Conservation (phyloP, 2,113 vertebrate genomes). For the Pycnonotus jocosus region DNA sequence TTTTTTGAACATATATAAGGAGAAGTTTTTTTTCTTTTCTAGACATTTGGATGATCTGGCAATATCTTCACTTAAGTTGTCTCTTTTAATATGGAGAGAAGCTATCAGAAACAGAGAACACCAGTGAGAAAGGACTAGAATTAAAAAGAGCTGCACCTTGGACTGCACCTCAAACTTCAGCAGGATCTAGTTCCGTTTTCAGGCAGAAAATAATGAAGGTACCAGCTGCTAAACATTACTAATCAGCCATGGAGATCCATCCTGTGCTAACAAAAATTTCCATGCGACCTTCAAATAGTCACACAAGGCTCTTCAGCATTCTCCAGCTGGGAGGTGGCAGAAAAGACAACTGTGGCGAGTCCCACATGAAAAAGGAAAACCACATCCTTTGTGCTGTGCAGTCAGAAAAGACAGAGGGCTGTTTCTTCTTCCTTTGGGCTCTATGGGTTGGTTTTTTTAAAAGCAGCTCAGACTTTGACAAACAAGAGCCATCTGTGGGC, state of each 20-base stretch:
- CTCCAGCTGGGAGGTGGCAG: not conserved
- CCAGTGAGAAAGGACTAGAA: not conserved
- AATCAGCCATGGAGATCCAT: not conserved
- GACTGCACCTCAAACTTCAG: not conserved
- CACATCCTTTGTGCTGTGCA: not conserved
- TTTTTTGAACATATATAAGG: not conserved
- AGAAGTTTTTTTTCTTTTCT: not conserved
- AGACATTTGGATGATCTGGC: not conserved
- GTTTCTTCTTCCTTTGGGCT: not conserved
- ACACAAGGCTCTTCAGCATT: not conserved
- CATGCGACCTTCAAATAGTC: not conserved
- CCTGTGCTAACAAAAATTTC: not conserved
- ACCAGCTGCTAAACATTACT: not conserved
- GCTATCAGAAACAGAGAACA: not conserved
- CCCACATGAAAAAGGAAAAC: not conserved
- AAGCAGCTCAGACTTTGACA: not conserved
- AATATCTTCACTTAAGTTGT: not conserved
- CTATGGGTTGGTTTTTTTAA: rapidly evolving
- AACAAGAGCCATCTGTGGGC: not conserved
- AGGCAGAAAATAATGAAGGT: not conserved
- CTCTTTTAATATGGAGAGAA: not conserved
- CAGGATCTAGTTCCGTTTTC: not conserved
- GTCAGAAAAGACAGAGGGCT: not conserved
- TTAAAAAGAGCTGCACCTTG: not conserved
- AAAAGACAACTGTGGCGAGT: not conserved